Percentiles rank a stretch among this genome's conserved stretches.
Conservation (phyloP, 2,888 invertebrate genomes). For the Amiota communis region DNA sequence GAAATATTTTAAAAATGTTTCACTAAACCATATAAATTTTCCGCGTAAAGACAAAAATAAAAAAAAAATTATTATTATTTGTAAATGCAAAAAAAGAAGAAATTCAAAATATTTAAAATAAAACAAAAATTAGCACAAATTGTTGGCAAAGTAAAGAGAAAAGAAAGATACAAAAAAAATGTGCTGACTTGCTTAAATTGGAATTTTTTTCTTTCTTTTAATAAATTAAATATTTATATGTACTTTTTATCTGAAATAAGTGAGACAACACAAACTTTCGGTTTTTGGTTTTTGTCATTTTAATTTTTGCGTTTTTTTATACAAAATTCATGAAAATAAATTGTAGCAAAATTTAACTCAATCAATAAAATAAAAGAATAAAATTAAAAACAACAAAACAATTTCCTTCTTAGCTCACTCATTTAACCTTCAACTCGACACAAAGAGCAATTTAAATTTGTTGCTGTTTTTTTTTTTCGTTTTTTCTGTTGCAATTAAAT, state of each 20-base stretch:
- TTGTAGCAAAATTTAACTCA: slow-evolving; percentile 19
- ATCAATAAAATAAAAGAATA: slow-evolving; percentile 1
- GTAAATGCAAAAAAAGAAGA: neutral
- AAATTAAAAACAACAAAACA: neutral
- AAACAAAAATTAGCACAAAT: slow-evolving; percentile 20
- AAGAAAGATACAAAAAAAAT: neutral
- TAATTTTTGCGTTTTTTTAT: neutral
- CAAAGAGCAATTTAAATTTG: slow-evolving; percentile 55
- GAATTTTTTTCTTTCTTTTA: too few relatives aligned
- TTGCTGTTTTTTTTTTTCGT: slow-evolving; percentile 24
- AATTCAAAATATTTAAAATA: slow-evolving; percentile 1
- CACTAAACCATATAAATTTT: neutral
- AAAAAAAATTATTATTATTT: slow-evolving; percentile 16
- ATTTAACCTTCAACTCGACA: slow-evolving; percentile 66
- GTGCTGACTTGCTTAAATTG: slow-evolving; percentile 19
- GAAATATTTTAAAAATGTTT: neutral
- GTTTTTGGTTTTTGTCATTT: too few relatives aligned
- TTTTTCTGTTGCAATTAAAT: slow-evolving; percentile 51
- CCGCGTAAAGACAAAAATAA: neutral
- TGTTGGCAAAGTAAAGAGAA: neutral
- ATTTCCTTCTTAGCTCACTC: slow-evolving; percentile 39
- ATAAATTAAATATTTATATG: too few relatives aligned
- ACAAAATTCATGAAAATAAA: slow-evolving; percentile 6
- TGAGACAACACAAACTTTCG: too few relatives aligned
- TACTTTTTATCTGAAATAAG: too few relatives aligned